phyloP scores from a whole-genome alignment of 2,797 vertebrate species.

The Buphagus erythrorhynchus region DNA sequence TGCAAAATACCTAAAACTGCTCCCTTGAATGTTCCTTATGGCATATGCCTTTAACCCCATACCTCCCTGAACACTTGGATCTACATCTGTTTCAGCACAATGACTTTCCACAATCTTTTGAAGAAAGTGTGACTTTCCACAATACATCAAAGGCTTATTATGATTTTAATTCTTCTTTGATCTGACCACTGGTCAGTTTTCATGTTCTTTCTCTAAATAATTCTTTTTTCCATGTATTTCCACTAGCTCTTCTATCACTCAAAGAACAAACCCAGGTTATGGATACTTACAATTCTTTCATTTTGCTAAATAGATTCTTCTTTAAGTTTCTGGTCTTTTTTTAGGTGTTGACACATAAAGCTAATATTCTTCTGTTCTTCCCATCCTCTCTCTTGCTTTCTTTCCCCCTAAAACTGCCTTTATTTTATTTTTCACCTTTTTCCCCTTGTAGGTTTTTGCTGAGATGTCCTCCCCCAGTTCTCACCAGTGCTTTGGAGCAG shows the following conservation, averaged over 20 bases:
- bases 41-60: not conserved
- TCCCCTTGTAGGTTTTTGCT: not conserved
- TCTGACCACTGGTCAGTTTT: not conserved
- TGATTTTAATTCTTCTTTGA: not conserved
- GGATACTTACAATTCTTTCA: not conserved
- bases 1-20: not conserved
- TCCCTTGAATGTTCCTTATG: not conserved
- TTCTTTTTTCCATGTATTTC: not conserved
- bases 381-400: not conserved
- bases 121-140: not conserved
- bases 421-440: not conserved
- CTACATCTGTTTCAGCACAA: not conserved
- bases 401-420: not conserved
- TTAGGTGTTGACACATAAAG: not conserved
- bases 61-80: not conserved
- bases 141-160: not conserved
- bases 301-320: not conserved
- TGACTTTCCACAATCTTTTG: not conserved
- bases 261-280: not conserved
- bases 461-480: not conserved
- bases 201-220: not conserved
- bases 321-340: not conserved
- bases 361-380: not conserved
- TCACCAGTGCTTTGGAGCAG: not conserved
- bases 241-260: not conserved